phyloP scores from a whole-genome alignment of 2,797 vertebrate species.

The Myoxocephalus aenaeus region DNA sequence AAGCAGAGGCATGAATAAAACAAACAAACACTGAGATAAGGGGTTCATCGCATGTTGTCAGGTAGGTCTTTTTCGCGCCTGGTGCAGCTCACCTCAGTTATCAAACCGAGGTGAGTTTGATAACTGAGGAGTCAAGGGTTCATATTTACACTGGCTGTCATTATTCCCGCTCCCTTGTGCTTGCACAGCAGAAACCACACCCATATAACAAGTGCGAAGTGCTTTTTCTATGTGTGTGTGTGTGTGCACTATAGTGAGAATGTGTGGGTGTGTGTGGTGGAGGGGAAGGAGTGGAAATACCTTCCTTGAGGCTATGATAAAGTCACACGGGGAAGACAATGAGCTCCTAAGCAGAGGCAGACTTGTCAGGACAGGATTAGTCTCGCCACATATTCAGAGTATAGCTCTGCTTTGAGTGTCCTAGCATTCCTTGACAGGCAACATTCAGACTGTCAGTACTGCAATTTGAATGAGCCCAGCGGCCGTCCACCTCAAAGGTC shows the following conservation, averaged over 20 bases:
- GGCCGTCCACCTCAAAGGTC: slow-evolving; percentile 40
- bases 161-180: slow-evolving; percentile 50
- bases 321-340: slow-evolving; percentile 64
- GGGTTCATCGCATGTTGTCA: slow-evolving; percentile 30
- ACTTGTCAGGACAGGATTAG: slow-evolving; percentile 72
- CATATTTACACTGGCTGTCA: slow-evolving; percentile 66
- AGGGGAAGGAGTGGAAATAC: slow-evolving; percentile 66
- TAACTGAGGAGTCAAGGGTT: slow-evolving; percentile 54
- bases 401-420: not conserved
- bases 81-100: slow-evolving; percentile 43
- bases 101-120: slow-evolving; percentile 42
- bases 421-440: slow-evolving; percentile 16
- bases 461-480: not conserved
- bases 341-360: slow-evolving; percentile 37
- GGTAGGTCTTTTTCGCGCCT: slow-evolving; percentile 2
- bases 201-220: slow-evolving; percentile 68
- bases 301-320: slow-evolving; percentile 75
- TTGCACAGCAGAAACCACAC: slow-evolving; percentile 75
- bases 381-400: slow-evolving; percentile 31
- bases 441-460: slow-evolving; percentile 5
- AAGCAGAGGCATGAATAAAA: slow-evolving; percentile 42
- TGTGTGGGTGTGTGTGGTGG: slow-evolving; percentile 43
- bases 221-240: slow-evolving; percentile 41
- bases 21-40: slow-evolving; percentile 33
- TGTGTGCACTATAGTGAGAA: slow-evolving; percentile 24